These are phyloP conservation scores for Enteromius mattozi DNA, from an alignment of 2,797 vertebrate genomes.

Conservation along the genomic window DNA sequence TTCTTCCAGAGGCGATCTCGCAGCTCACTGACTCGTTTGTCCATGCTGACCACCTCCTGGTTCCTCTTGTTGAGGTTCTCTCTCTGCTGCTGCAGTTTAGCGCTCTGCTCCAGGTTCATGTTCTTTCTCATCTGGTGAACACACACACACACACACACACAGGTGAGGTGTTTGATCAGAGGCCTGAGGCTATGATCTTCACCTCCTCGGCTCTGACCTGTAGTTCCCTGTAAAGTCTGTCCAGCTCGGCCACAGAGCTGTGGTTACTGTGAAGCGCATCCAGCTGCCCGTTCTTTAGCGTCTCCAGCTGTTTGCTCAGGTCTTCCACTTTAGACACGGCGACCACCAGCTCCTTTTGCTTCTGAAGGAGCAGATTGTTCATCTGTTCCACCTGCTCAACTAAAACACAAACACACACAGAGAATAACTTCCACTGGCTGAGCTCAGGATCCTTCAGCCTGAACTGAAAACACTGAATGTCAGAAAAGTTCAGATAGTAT, in stretches of 20 bases:
- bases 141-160: not conserved
- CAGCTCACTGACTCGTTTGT: constrained; percentile 90
- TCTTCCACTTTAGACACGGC: constrained; percentile 90
- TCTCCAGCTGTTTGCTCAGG: constrained; percentile 90
- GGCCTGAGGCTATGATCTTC: not conserved
- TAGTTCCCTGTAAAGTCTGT: constrained; percentile 90
- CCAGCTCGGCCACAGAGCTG: constrained; percentile 86
- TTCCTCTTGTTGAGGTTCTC: constrained; percentile 91
- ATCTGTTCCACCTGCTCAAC: constrained; percentile 97
- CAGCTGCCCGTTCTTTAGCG: constrained; percentile 84
- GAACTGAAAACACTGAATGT: not conserved
- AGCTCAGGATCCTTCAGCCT: not conserved
- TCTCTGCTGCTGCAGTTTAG: constrained; percentile 89
- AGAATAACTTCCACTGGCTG: not conserved
- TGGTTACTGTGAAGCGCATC: constrained; percentile 85
- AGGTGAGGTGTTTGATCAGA: not conserved
- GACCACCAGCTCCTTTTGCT: constrained; percentile 91
- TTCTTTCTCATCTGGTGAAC: constrained; percentile 86
- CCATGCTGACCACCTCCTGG: constrained; percentile 89
- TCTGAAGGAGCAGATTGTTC: constrained; percentile 92
- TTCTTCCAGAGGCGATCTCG: constrained; percentile 94
- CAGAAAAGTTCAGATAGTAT: too few relatives aligned
- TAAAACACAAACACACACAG: constrained; percentile 58
- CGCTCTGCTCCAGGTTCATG: constrained; percentile 92
- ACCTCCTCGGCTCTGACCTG: constrained; percentile 78